Percentiles rank a stretch among this genome's conserved stretches.
phyloP scores from a whole-genome alignment of 1,140 invertebrate species.

The Sitobion miscanthi region DNA sequence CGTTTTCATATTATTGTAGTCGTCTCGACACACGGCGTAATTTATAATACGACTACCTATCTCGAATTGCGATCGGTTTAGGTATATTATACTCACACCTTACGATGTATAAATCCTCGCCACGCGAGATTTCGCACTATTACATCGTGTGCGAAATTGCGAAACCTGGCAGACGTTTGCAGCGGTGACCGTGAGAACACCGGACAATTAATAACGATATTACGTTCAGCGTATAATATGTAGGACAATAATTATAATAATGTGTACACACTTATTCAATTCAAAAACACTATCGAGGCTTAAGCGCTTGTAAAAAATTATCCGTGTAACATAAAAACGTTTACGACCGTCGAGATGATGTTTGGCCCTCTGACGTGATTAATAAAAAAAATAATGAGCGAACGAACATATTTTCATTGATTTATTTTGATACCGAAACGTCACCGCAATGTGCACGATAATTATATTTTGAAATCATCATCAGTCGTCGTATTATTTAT shows the following conservation, averaged over 20 bases:
- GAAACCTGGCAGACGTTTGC: neutral
- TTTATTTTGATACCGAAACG: neutral
- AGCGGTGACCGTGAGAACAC: neutral
- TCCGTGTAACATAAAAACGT: neutral
- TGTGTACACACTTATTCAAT: neutral
- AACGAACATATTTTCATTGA: no score
- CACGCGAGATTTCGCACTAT: neutral
- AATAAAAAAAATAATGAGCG: neutral
- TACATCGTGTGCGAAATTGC: no score
- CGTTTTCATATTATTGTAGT: neutral
- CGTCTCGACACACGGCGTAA: neutral
- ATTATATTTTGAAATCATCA: neutral
- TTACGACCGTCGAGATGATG: neutral
- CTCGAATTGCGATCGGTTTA: neutral
- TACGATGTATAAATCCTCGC: neutral
- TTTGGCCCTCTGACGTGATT: neutral
- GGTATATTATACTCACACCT: neutral
- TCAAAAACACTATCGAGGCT: neutral
- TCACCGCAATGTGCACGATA: neutral
- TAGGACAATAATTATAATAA: neutral
- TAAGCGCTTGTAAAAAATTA: neutral
- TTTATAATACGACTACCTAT: neutral
- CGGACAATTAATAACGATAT: neutral
- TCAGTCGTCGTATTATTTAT: neutral
- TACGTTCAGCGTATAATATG: neutral